phyloP scores from a whole-genome alignment of 2,113 vertebrate genomes.

The Cochlearius cochlearius region DNA sequence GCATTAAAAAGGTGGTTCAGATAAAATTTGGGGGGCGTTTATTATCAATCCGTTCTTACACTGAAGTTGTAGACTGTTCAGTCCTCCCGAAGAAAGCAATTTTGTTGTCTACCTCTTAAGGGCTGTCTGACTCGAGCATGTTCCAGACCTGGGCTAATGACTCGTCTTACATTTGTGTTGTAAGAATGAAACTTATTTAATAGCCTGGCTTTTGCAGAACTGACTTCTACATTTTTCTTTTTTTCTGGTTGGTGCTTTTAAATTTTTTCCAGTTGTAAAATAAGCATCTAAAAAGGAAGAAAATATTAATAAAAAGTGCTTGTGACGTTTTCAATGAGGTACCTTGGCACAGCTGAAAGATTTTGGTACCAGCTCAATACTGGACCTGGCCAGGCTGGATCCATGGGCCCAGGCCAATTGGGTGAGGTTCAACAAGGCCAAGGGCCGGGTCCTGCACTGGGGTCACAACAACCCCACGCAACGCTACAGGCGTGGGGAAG shows the following conservation, averaged over 20 bases:
- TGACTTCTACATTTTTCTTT: not conserved
- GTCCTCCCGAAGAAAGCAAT: not conserved
- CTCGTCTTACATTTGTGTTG: not conserved
- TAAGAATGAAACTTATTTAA: not conserved
- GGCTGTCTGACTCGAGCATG: fast-evolving
- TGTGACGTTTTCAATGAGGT: not conserved
- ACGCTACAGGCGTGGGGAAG: too few species aligned
- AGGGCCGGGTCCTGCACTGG: too few species aligned
- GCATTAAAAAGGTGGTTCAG: not conserved
- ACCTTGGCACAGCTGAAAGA: not conserved
- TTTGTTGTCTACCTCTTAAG: not conserved
- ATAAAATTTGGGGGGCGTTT: not conserved
- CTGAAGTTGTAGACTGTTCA: not conserved
- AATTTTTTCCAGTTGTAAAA: not conserved
- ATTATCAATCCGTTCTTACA: not conserved
- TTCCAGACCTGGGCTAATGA: not conserved
- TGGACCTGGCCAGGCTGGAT: too few species aligned
- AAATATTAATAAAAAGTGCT: not conserved
- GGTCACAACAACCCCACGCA: too few species aligned
- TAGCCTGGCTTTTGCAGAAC: not conserved
- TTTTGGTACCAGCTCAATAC: not conserved
- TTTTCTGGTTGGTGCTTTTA: not conserved
- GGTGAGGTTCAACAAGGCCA: too few species aligned
- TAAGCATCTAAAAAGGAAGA: not conserved
- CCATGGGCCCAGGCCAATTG: too few species aligned